Conservation (phyloP, 2,797 vertebrate species). For the Mus minutoides region DNA sequence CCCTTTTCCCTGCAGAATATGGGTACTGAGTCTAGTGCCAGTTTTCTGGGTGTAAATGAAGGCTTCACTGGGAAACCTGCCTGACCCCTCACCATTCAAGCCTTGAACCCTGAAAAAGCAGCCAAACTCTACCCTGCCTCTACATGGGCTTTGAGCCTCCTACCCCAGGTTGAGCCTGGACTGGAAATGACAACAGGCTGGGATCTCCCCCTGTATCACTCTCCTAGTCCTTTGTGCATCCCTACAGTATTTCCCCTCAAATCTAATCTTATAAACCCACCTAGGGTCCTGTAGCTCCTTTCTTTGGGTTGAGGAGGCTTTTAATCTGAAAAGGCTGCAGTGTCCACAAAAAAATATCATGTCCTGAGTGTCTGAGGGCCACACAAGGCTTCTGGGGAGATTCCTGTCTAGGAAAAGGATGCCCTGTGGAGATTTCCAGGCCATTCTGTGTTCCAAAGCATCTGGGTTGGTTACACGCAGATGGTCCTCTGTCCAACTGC, state of each 20-base stretch:
- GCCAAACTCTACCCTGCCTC: constrained; percentile 4
- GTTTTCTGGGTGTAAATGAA: constrained; percentile 43
- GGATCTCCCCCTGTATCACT: not conserved
- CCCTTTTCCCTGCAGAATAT: not conserved
- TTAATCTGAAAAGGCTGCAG: not conserved
- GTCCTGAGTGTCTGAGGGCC: not conserved
- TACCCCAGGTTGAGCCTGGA: not conserved
- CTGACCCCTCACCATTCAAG: not conserved
- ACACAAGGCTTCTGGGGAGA: not conserved
- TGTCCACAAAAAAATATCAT: not conserved
- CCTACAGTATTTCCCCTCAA: not conserved
- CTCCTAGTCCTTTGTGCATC: not conserved
- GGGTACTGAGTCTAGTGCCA: not conserved
- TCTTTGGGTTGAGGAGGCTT: not conserved
- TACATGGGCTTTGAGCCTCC: not conserved
- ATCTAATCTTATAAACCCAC: not conserved
- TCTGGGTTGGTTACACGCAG: not conserved
- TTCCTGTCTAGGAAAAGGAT: not conserved
- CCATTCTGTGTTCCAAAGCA: not conserved
- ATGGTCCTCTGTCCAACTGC: not conserved
- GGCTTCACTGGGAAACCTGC: not conserved
- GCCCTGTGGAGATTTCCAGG: not conserved
- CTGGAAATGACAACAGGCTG: not conserved
- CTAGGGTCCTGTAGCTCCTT: not conserved
- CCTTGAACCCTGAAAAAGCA: not conserved